Base-by-base conservation (phyloP, 2,888 invertebrate species). In the Arge pagana region DNA sequence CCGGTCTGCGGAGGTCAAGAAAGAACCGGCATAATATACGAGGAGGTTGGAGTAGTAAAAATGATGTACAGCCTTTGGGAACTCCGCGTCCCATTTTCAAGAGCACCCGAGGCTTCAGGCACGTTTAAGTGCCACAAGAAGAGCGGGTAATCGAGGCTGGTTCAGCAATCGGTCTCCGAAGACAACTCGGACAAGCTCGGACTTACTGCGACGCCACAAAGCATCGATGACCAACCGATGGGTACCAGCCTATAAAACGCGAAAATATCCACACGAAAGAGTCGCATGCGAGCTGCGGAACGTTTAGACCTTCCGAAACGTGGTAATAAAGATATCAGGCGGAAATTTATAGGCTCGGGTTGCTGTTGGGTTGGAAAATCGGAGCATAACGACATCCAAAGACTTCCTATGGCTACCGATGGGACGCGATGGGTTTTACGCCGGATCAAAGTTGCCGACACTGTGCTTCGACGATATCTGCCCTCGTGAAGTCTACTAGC, bases 301-400 rank as follows among this genome's bases (percentile, higher is more conserved):
- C 42, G 40, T 55, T 54, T 40, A 42, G 50, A 33, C 50, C 56
- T 56, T 31, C 42, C 50, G 36, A 48, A 57, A 61, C 61, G 52
- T 36, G 54, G 55, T 61, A 62, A 66, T 64, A 64, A 66, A 66
- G 58, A 66, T 61, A 60, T 59, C 61, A 62, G 53, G 52, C 58
- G 42, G 50, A 54, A 54, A 62, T 65, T 65, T 63, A 58, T 61
- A 56, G 58, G 41, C 37, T 45, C 45, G 50, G 50, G 43, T 56
- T 52, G 55, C 49, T 56, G 55, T 56, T 56, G 54, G 53, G 53
- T 60, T 58, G 52, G 55, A 60, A 62, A 60, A 56, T 45, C 56
- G 40, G 42, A 23, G 41, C 28, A 41, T 42, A 42, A 42, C 50
- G 31, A 40, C n/a, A n/a, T n/a, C 50, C 45, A 45, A 31, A 36